Conservation (phyloP, 2,113 vertebrate genomes). For the Antechinus stuartii region DNA sequence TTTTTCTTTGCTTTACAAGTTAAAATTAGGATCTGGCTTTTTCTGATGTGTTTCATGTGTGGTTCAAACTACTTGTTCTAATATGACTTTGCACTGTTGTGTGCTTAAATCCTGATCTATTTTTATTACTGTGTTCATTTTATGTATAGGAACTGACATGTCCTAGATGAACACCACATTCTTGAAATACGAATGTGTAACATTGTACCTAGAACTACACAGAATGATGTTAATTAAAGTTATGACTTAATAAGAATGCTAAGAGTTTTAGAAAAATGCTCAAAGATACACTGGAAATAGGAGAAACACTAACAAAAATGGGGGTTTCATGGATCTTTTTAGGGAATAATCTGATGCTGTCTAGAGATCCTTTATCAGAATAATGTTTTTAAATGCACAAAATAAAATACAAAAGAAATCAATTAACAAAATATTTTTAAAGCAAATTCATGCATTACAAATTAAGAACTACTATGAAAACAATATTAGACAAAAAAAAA, state of each 20-base stretch:
- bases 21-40: background rate
- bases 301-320: background rate
- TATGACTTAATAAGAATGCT: background rate
- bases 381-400: too few species aligned
- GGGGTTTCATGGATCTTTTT: too few species aligned
- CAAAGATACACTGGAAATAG: background rate
- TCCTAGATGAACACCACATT: background rate
- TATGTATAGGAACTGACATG: background rate
- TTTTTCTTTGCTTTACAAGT: background rate
- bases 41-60: background rate
- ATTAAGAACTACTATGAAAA: background rate
- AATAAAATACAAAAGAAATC: too few species aligned
- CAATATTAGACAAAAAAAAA: background rate
- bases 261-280: background rate
- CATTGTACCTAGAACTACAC: background rate
- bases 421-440: background rate
- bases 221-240: background rate
- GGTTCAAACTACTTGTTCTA: background rate
- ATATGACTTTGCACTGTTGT: background rate
- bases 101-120: background rate
- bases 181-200: background rate
- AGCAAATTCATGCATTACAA: background rate
- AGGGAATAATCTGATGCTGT: background rate
- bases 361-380: background rate
- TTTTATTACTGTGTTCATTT: background rate